These are phyloP conservation scores for Nasua narica DNA, from an alignment of 2,797 vertebrate species.

Conservation along the genomic window DNA sequence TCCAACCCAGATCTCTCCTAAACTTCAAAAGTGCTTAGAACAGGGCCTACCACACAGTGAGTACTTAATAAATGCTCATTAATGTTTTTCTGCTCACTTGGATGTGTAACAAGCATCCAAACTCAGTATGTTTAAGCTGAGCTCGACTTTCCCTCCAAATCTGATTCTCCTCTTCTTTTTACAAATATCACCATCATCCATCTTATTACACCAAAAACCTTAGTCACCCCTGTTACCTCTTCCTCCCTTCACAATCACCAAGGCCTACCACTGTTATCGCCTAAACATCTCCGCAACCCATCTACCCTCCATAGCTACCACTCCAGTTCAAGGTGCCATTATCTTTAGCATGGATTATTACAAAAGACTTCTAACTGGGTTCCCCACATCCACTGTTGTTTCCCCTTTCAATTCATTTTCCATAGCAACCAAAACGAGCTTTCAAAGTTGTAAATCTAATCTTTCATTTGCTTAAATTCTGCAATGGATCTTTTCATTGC, in stretches of 20 bases:
- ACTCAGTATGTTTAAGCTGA: neutral
- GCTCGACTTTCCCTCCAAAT: conserved; percentile 2
- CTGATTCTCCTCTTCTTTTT: neutral
- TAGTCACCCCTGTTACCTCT: neutral
- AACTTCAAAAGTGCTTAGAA: neutral
- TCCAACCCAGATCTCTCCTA: neutral
- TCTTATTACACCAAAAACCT: neutral
- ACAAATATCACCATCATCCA: neutral
- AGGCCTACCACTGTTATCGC: neutral
- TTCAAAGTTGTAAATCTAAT: neutral
- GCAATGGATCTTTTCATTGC: neutral
- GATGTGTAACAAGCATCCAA: neutral
- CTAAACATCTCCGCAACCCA: neutral
- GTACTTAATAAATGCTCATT: neutral
- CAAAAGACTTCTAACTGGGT: neutral
- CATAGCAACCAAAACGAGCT: neutral
- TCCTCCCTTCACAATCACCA: neutral
- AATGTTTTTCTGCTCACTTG: neutral
- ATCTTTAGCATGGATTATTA: neutral
- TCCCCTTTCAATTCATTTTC: neutral
- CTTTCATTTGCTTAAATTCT: neutral
- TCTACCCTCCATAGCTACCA: neutral
- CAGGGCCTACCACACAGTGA: neutral
- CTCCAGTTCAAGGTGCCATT: neutral
- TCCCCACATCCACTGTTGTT: neutral